Conservation (phyloP, 2,797 vertebrate species). For the Peromyscus eremicus region DNA sequence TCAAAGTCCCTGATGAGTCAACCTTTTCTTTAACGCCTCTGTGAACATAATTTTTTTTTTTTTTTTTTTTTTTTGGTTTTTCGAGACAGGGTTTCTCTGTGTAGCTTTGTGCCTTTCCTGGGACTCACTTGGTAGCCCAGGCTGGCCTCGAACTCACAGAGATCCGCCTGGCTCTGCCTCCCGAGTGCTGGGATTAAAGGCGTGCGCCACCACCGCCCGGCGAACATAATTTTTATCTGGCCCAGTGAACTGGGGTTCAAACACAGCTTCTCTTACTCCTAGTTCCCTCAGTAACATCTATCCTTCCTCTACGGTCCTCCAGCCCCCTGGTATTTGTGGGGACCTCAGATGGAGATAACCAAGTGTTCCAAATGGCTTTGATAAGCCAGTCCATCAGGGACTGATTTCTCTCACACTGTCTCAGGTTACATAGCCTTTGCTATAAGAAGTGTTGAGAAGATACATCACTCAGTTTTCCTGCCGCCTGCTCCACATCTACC, state of each 20-base stretch:
- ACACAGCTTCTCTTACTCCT: not conserved
- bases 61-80: no score
- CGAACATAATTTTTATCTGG: not conserved
- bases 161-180: no score
- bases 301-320: not conserved
- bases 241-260: not conserved
- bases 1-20: not conserved
- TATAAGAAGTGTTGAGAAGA: not conserved
- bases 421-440: not conserved
- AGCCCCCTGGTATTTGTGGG: not conserved
- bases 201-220: no score
- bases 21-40: not conserved
- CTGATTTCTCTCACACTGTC: not conserved
- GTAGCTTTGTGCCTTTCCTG: no score
- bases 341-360: not conserved
- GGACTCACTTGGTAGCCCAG: no score
- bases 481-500: not conserved
- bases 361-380: not conserved
- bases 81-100: no score
- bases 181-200: no score
- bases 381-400: not conserved
- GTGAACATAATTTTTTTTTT: not conserved
- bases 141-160: no score
- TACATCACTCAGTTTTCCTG: not conserved
- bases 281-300: not conserved